Evolutionary conservation across 2,113 vertebrate species (phyloP).

Genomic region (Chlorodrepanis virens): DNA sequence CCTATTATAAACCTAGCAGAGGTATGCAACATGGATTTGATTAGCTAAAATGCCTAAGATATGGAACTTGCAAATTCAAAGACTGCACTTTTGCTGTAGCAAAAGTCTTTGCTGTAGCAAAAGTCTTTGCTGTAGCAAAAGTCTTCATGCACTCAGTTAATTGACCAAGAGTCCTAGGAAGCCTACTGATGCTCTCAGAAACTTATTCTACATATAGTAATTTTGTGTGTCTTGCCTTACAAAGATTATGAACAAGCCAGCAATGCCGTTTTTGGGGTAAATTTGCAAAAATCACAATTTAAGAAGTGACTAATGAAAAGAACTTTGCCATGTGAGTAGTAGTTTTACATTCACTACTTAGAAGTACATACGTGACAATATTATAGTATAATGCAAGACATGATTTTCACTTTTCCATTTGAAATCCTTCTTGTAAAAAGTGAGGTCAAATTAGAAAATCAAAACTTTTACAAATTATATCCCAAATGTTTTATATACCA

Average conservation of each 20-base stretch:
- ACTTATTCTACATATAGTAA: neutral
- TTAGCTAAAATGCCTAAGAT: neutral
- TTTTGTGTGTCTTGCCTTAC: neutral
- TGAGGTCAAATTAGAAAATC: neutral
- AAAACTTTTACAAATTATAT: neutral
- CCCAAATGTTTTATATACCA: neutral
- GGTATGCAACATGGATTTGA: neutral
- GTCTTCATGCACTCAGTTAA: neutral
- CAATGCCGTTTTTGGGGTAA: rapidly evolving
- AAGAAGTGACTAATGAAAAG: neutral
- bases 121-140: neutral
- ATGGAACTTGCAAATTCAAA: neutral
- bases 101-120: too few species aligned
- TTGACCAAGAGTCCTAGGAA: neutral
- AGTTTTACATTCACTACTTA: neutral
- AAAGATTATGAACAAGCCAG: neutral
- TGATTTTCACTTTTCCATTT: neutral
- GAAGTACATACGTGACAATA: neutral
- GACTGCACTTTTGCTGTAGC: neutral
- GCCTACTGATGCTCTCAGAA: neutral
- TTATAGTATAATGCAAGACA: neutral
- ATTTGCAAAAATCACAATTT: neutral
- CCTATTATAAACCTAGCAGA: neutral
- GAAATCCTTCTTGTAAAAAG: neutral
- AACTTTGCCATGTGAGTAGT: neutral